Evolutionary conservation across 2,113 vertebrate species (phyloP).

Genomic region (Cavia aperea): DNA sequence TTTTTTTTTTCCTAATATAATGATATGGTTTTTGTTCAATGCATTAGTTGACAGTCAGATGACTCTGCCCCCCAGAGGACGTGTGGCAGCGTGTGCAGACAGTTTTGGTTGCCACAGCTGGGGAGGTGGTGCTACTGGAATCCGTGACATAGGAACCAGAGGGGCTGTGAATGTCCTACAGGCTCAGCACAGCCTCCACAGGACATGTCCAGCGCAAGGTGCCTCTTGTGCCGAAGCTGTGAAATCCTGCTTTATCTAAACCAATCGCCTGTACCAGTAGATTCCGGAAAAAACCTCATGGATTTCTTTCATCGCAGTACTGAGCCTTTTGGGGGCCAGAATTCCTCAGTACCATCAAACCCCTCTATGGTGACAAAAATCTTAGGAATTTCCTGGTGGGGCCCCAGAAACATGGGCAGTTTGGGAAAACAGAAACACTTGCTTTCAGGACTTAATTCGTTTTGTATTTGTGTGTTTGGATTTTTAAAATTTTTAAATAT

Average conservation of each 20-base stretch:
- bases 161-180: background rate
- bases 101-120: background rate
- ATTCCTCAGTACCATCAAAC: background rate
- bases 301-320: background rate
- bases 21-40: background rate
- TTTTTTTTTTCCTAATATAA: background rate
- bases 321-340: background rate
- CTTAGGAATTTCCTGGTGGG: background rate
- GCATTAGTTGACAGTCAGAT: background rate
- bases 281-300: background rate
- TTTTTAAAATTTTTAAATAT: background rate
- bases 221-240: background rate
- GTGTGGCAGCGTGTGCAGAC: background rate
- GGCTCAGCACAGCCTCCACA: rapidly evolving
- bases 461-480: background rate
- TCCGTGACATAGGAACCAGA: background rate
- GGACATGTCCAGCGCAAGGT: background rate
- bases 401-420: background rate
- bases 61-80: background rate
- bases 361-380: background rate
- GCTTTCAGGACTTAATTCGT: background rate
- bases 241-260: background rate
- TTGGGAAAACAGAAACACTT: background rate
- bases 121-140: background rate
- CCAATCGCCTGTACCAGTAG: background rate